Base-by-base conservation (phyloP, 2,888 invertebrate species). In the Stenodema calcarata region DNA sequence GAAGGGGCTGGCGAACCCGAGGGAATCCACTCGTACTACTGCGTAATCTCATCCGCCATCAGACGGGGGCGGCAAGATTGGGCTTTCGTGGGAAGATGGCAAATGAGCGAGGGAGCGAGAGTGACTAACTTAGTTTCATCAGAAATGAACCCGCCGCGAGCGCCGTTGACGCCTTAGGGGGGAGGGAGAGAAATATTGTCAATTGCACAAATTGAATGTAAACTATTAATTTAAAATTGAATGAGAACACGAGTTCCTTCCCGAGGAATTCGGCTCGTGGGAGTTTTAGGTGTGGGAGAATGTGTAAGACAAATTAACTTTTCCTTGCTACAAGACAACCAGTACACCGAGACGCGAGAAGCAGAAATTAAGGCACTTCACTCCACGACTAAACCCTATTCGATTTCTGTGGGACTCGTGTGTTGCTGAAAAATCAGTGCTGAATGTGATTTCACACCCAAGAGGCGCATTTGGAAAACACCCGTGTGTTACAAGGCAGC, bases 41-140 rank as follows among this genome's bases (percentile, higher is more conserved):
- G 62, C 62, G 62, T 62, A 62, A 62, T 62, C 62, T 62, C 62
- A 62, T 62, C 62, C 23, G 62, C 62, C 23, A 27, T 23, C 62
- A 18, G 14, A 18, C 54, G 54, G 62, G 23, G 62, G 23, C 11
- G 62, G 23, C 23, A 18, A 62, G 62, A 62, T 62, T 62, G 62
- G 62, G 62, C 62, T 62, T 27, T n/a, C 62, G 62, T 12, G 62
- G 62, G 62, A 62, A 62, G 50, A 62, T 27, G 62, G 62, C 62
- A 62, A 62, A 62, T 62, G 62, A 62, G 62, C 62, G 44, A 44
- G 78, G 41, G 44, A 27, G 27, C 44, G 42, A 47, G 78, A 35
- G n/a, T 9, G 78, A 23, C 78, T 78, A 78, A 78, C 78, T 78
- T 44, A 78, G 78, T 78, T 78, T 78, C 78, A 42, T 18, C 78